These are phyloP conservation scores for Ovis canadensis DNA, from an alignment of 2,113 vertebrate species.

Conservation along the genomic window DNA sequence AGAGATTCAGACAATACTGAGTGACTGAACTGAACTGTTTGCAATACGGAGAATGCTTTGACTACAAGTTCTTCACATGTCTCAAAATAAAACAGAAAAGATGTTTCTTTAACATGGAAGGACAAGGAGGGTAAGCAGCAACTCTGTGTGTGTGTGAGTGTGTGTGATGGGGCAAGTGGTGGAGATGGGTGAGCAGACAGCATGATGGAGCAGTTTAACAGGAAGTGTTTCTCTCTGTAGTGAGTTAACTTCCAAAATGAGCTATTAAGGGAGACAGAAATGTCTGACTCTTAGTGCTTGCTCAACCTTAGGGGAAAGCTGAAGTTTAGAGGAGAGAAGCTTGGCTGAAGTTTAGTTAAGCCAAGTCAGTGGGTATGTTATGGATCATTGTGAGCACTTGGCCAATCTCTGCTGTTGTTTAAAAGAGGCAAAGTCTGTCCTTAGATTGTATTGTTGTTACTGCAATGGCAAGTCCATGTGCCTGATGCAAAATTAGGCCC, in stretches of 20 bases:
- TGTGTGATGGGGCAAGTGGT: no score
- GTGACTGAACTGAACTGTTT: not conserved
- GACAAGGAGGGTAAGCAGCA: not conserved
- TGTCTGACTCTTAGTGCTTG: not conserved
- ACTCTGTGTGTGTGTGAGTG: not conserved
- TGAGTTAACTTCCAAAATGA: not conserved
- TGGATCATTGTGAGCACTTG: not conserved
- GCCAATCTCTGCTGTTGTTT: not conserved
- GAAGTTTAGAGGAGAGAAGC: not conserved
- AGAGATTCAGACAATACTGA: not conserved
- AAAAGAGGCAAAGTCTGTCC: not conserved
- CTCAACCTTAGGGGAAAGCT: not conserved
- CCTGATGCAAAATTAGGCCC: not conserved
- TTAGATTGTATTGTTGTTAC: not conserved
- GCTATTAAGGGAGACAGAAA: not conserved
- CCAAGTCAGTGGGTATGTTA: not conserved
- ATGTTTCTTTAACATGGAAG: not conserved
- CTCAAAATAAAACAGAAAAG: not conserved
- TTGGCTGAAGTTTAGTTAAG: not conserved
- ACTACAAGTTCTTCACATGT: not conserved
- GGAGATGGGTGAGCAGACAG: not conserved
- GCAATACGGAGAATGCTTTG: not conserved
- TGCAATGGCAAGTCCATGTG: not conserved
- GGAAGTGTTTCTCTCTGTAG: not conserved
- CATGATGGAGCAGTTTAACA: not conserved